Evolutionary conservation across 2,797 vertebrate genomes (phyloP), one percentile per base, ranked within the genome.

Genomic region (Perodicticus potto): DNA sequence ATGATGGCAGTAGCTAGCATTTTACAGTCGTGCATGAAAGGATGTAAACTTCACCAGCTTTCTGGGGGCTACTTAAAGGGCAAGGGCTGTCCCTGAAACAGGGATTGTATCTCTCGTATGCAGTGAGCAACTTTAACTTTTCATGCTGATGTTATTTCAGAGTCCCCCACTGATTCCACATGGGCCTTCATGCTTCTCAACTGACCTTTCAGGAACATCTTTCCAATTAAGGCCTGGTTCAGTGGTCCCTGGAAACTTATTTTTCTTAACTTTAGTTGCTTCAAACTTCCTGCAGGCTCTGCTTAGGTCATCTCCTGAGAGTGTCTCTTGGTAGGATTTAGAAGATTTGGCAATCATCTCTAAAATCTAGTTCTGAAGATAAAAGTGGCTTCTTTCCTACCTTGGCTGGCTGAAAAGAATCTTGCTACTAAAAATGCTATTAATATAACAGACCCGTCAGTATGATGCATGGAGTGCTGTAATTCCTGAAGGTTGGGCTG

Each of bases 341-440:
- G 87, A 76, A 29, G 74, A 91, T 65, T 93, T 96, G 93, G 87
- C 85, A 10, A 67, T 87, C 86, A 29, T 19, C 70, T 97, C 92
- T 70, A 72, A 82, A 40, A 43, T 89, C 34, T 80, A n/a, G 14
- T 73, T 61, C 95, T 67, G 17, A 96, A 96, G 93, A 94, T 91
- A 93, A 96, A 97, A 93, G 86, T 88, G 82, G 69, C 43, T 1
- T 86, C 93, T 95, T 80, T 89, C 86, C 84, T 94, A 83, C 94
- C 89, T 91, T 91, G 61, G 86, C 94, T 77, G 17, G 92, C 94
- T 89, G 88, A 34, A 92, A 85, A 90, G 94, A 87, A 77, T 97
- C 76, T 85, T 20, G 29, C 81, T 92, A 80, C 86, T 93, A 95
- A 97, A 94, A 63, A 80, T 93, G 82, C 34, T 81, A 19, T 95